Base-by-base conservation (phyloP, 2,797 vertebrate species). In the Tenualosa ilisha region DNA sequence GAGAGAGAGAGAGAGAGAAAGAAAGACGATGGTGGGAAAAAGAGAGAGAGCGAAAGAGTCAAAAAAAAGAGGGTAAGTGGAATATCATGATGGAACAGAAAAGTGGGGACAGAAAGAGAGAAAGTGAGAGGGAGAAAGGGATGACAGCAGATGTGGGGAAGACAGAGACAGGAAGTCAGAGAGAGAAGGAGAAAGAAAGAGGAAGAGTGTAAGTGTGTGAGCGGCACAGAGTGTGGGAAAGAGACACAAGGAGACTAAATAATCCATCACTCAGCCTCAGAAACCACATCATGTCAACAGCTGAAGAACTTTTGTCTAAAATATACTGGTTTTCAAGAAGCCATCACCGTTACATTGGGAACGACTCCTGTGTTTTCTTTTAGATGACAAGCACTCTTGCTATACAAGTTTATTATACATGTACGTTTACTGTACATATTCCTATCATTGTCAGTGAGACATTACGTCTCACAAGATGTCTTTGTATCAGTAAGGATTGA, bases 1-100 rank as follows among this genome's bases (percentile, higher is more conserved):
- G 37, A 5, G 31, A 49, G 61, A 43, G 13, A 49, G 72, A 86
- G 53, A 61, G 75, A 86, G 75, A 90, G 82, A 84, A 88, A 49
- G 43, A 31, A 17, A 49, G 59, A 53, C 6, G 22, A n/a, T 24
- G 6, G 22, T 3, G 50, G 26, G 63, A 68, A 26, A 37, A 9
- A 15, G 63, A 68, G 15, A 43, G 11, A 49, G 53, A 26, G n/a
- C 17, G 59, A 54, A 13, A 40, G 31, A 72, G n/a, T 9, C 6
- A 72, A 20, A 72, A 4, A 15, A 26, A 37, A 37, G 4, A 72
- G 65, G 15, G 26, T 13, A 37, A 72, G 65, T 31, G 31, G 65
- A 37, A 72, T 31, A 24, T 61, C 7, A 72, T 0, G 24, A 72
- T 1, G 65, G 65, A 37, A 26, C 26, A 72, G 26, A 72, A 6